Evolutionary conservation across 2,113 vertebrate genomes (phyloP).

Genomic region (Stigmatopora argus): DNA sequence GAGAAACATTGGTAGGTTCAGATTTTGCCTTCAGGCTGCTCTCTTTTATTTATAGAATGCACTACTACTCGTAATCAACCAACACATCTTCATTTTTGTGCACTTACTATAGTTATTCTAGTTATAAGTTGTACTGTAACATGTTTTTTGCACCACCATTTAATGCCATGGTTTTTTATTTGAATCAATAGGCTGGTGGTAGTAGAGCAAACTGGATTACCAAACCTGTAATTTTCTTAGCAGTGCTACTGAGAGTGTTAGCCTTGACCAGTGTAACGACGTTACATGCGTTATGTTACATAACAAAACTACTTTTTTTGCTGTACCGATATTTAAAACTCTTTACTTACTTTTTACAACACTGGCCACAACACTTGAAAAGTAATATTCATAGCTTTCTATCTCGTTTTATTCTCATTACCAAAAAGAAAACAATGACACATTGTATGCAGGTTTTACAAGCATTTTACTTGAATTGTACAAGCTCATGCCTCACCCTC

Average conservation of each 20-base stretch:
- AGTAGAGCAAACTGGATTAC: background rate
- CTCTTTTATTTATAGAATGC: background rate
- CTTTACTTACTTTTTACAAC: too few species aligned
- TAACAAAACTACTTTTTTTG: too few species aligned
- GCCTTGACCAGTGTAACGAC: too few species aligned
- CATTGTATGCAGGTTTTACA: too few species aligned
- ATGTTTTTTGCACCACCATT: constrained; percentile 1
- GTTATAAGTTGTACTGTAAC: background rate
- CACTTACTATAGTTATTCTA: constrained; percentile 19
- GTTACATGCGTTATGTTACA: too few species aligned
- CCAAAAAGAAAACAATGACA: background rate
- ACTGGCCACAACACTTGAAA: background rate
- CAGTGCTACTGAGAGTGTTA: background rate
- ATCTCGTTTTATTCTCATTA: background rate
- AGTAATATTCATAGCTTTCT: too few species aligned
- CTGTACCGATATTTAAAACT: too few species aligned
- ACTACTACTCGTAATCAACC: background rate
- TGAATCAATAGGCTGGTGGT: background rate
- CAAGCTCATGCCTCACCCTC: background rate
- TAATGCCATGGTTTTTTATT: constrained; percentile 5
- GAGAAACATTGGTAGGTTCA: constrained; percentile 40
- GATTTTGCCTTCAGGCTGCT: constrained; percentile 21
- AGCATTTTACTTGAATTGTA: too few species aligned
- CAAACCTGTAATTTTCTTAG: background rate
- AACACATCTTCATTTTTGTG: background rate